Evolutionary conservation across 2,888 invertebrate genomes (phyloP), one percentile per base, ranked within the genome.

Genomic region (Temnothorax unifasciatus): DNA sequence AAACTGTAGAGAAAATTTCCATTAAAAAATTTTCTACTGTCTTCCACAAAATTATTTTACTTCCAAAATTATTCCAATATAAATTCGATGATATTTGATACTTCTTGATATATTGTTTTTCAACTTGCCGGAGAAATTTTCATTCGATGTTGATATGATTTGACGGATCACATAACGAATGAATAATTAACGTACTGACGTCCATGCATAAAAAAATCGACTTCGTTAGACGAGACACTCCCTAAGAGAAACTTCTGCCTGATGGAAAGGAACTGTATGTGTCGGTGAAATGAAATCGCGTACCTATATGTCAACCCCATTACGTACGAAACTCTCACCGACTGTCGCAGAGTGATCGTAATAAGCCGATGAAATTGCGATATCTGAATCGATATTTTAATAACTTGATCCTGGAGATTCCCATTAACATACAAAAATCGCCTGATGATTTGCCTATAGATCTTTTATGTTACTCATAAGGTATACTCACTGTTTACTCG

Each of bases 221-320:
- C 83, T 57, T 82, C 68, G 69, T 81, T 86, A 84, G 54, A 82
- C 79, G 21, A 57, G 87, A 87, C 86, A 82, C 87, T 86, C 83
- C 81, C 61, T 59, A 82, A 84, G 89, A 86, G 89, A 89, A 89
- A 89, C 89, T 84, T 71, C 38, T 69, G 69, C 77, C 66, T 76
- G 86, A 89, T 76, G 83, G 73, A 64, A 69, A 73, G 66, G 83
- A 88, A 81, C 81, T 50, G 66, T 82, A 25, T 71, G 73, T 82
- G 29, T 66, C 73, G 29, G 73, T 25, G 38, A 34, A 41, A 52
- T 73, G 79, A 29, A 77, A 81, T 73, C 69, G 59, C 38, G 61
- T 85, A 88, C 81, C 85, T 85, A 29, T 63, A 74, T 64, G 52
- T 21, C 59, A 73, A 77, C 79, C 54, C 1, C 34, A 68, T 86